Evolutionary conservation across 1,140 invertebrate genomes (phyloP).

Genomic region (Polypedilum vanderplanki): DNA sequence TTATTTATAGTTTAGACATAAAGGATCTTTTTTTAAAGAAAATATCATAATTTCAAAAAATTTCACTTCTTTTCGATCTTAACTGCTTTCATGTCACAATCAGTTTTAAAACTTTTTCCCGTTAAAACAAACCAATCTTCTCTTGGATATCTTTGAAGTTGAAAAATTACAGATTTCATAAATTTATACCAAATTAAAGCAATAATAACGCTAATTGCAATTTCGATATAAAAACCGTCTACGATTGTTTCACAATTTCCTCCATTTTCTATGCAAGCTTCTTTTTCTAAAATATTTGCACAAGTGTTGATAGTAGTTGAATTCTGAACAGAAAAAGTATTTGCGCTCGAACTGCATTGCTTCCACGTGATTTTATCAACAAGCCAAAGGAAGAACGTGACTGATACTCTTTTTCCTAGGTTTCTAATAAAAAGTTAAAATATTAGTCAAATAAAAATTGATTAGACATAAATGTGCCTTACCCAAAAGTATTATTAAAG

Average conservation of each 20-base stretch:
- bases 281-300: neutral
- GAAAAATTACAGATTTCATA: conserved; percentile 49
- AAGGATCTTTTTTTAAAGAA: no score
- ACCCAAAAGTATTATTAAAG: conserved; percentile 79
- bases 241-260: conserved; percentile 64
- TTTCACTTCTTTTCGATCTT: no score
- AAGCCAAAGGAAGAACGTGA: conserved; percentile 83
- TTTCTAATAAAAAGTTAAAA: conserved; percentile 56
- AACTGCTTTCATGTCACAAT: no score
- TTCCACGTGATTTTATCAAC: conserved; percentile 84
- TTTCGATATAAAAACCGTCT: conserved; percentile 91
- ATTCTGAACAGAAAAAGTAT: conserved; percentile 33
- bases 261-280: conserved; percentile 52
- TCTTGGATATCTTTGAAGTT: conserved; percentile 47
- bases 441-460: no score
- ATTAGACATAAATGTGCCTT: neutral
- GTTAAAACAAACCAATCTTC: conserved; percentile 45
- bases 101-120: no score
- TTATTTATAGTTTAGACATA: no score
- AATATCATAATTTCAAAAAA: no score
- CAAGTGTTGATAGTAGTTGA: neutral
- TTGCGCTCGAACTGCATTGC: conserved; percentile 53
- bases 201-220: conserved; percentile 66
- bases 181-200: conserved; percentile 75
- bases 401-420: conserved; percentile 95